Conservation (phyloP, 2,797 vertebrate genomes). For the Microctenopoma stevenorrisi region DNA sequence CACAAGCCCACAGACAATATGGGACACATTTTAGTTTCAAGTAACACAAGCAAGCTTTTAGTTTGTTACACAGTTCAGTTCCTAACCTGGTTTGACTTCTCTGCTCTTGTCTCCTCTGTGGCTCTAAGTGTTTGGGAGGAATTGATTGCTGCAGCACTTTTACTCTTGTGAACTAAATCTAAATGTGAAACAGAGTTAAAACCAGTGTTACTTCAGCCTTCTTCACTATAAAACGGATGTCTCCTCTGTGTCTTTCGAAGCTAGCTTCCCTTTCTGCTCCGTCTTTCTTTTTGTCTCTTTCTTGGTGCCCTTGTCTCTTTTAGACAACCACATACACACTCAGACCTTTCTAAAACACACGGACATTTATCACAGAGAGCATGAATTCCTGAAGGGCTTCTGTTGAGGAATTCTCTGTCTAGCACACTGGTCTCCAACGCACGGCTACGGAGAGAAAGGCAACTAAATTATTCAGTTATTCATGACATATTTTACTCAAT, state of each 20-base stretch:
- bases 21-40: neutral
- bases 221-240: conserved; percentile 10
- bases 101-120: conserved; percentile 8
- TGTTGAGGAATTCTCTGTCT: conserved; percentile 6
- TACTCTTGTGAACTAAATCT: conserved; percentile 22
- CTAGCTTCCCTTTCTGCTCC: neutral
- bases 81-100: conserved; percentile 37
- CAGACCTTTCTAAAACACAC: neutral
- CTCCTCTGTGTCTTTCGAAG: conserved; percentile 3
- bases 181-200: conserved; percentile 15
- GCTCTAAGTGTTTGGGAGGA: conserved; percentile 50
- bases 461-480: conserved; percentile 30
- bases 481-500: conserved; percentile 2
- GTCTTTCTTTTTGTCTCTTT: neutral
- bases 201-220: neutral
- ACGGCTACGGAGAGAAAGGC: neutral
- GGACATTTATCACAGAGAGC: conserved; percentile 19
- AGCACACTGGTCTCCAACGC: neutral
- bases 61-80: conserved; percentile 7
- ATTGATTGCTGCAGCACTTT: conserved; percentile 35
- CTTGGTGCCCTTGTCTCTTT: neutral
- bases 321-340: neutral
- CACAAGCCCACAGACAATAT: too few relatives aligned
- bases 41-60: neutral
- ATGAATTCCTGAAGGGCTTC: conserved; percentile 3